A percentile compares a stretch with the other conserved stretches of the same genome.
Evolutionary conservation across 2,797 vertebrate genomes (phyloP).

Genomic region (Arctocebus calabarensis): DNA sequence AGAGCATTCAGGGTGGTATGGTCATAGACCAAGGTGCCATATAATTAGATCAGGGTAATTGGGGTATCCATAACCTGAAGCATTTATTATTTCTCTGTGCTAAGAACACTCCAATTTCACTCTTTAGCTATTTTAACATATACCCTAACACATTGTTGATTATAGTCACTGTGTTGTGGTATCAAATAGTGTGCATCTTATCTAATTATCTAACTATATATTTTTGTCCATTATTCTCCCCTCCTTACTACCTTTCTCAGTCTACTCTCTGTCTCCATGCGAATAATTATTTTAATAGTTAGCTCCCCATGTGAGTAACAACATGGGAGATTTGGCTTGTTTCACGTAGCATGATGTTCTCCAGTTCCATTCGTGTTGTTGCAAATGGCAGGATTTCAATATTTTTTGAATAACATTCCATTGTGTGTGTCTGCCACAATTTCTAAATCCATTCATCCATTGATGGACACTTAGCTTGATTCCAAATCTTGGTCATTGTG

Average conservation of each 20-base stretch:
- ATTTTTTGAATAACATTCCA: neutral
- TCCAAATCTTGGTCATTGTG: neutral
- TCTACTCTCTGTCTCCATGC: neutral
- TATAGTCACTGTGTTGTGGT: neutral
- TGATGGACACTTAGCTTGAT: neutral
- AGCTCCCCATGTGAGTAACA: neutral
- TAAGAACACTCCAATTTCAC: neutral
- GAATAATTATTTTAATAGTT: neutral
- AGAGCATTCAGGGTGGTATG: no score
- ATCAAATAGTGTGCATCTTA: neutral
- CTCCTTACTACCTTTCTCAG: neutral
- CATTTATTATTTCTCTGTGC: neutral
- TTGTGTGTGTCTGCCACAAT: neutral
- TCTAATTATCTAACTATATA: neutral
- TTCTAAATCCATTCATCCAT: neutral
- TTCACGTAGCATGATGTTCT: neutral
- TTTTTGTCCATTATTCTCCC: neutral
- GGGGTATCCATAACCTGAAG: neutral
- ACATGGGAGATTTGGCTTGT: neutral
- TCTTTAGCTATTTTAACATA: neutral
- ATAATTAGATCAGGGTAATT: neutral
- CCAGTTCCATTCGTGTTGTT: neutral
- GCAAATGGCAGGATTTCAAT: neutral
- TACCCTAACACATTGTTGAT: neutral
- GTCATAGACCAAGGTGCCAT: no score